phyloP scores from a whole-genome alignment of 2,113 vertebrate genomes.

The Helogale parvula region DNA sequence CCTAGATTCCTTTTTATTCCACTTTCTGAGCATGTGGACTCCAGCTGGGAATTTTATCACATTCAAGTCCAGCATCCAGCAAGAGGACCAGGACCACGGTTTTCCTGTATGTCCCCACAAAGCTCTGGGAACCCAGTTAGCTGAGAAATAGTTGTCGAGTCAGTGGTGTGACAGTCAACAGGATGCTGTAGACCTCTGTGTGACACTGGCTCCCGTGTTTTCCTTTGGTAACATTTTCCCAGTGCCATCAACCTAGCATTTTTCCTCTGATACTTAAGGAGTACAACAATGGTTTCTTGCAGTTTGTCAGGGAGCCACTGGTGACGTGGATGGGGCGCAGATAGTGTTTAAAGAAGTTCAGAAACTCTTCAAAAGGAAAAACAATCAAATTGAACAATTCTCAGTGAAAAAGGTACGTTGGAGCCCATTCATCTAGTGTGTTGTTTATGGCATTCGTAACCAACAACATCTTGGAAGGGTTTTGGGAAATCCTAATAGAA shows the following conservation, averaged over 20 bases:
- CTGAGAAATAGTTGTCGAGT: background rate
- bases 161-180: rapidly evolving
- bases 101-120: background rate
- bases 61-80: background rate
- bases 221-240: background rate
- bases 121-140: background rate
- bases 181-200: background rate
- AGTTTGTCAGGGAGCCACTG: conserved; percentile 97
- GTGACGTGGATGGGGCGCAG: conserved; percentile 92
- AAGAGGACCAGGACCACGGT: background rate
- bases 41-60: background rate
- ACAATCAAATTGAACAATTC: conserved; percentile 99
- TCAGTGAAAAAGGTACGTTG: conserved; percentile 95
- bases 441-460: background rate
- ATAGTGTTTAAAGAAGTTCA: conserved; percentile 96
- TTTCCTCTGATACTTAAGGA: background rate
- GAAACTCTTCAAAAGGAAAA: conserved; percentile 98
- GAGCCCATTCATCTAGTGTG: background rate
- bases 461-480: rapidly evolving
- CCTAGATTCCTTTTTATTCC: background rate
- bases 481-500: background rate
- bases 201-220: background rate
- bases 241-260: background rate
- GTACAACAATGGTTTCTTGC: conserved; percentile 59
- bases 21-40: background rate